phyloP scores from a whole-genome alignment of 1,140 invertebrate species.

The Gryon sp. region DNA sequence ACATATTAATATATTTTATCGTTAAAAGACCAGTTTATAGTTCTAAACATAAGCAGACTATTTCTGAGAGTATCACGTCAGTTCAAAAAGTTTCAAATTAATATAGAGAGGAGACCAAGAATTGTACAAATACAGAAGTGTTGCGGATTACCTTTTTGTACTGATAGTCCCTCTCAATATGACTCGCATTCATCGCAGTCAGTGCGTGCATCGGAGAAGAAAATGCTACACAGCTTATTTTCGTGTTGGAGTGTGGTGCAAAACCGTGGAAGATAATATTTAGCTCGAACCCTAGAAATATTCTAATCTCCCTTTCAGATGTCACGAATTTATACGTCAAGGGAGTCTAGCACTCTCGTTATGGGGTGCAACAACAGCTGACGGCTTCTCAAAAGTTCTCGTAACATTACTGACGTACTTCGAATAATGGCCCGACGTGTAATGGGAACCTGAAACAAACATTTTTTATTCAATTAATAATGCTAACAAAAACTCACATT shows the following conservation, averaged over 20 bases:
- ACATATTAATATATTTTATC: too few relatives aligned
- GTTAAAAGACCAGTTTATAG: too few relatives aligned
- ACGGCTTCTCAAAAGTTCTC: constrained; percentile 73
- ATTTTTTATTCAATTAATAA: constrained; percentile 37
- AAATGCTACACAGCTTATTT: constrained; percentile 53
- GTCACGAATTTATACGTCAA: constrained; percentile 60
- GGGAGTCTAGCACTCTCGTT: constrained; percentile 56
- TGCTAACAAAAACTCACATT: background rate
- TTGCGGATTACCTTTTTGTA: constrained; percentile 48
- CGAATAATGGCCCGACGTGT: constrained; percentile 42
- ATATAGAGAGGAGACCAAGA: constrained; percentile 16
- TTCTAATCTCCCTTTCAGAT: constrained; percentile 74
- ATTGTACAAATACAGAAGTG: constrained; percentile 24
- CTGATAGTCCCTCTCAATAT: constrained; percentile 41
- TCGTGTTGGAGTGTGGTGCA: constrained; percentile 49
- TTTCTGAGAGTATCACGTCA: background rate
- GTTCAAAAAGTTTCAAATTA: constrained; percentile 22
- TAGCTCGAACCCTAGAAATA: constrained; percentile 70
- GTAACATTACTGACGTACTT: constrained; percentile 52
- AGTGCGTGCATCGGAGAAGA: constrained; percentile 45
- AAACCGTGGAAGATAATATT: constrained; percentile 71
- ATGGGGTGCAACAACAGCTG: constrained; percentile 70
- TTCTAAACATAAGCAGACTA: too few relatives aligned
- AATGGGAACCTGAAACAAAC: constrained; percentile 42
- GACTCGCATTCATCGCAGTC: constrained; percentile 34